Evolutionary conservation across 2,888 invertebrate genomes (phyloP), one percentile per base, ranked within the genome.

Genomic region (Agonopterix heracliana): DNA sequence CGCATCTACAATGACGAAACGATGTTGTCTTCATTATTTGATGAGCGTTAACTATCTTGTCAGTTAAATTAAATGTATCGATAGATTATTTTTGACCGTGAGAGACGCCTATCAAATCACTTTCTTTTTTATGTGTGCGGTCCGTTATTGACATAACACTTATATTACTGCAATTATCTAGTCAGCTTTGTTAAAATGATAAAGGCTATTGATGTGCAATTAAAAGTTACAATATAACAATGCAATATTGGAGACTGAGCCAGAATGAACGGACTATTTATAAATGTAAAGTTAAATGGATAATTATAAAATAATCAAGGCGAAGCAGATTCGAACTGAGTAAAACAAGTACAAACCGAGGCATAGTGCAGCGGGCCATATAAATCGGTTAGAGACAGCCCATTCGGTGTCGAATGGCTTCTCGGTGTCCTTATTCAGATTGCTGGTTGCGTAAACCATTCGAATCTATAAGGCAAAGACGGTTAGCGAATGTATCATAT

Each of bases 1-100:
- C 69, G 72, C 83, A 88, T 87, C 88, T 83, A 88, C 88, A 88
- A 86, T 87, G 88, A 88, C 87, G 88, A 88, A 88, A 88, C 88
- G 87, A 83, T 80, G 84, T 82, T 87, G 87, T 87, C 87, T 87
- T 88, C 84, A 87, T 87, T 86, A 86, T 85, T 83, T 86, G 87
- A 87, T 83, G 86, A 86, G 82, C 86, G 83, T 77, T 85, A 86
- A 84, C 83, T 86, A 83, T 83, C 84, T 83, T 87, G 88, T 87
- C 88, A 86, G 87, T 79, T 85, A 85, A 82, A 84, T 87, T 84
- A 87, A 86, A 88, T 85, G 85, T 85, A 86, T 86, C 86, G 87
- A 87, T 87, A 86, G 78, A 86, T 87, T 87, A 86, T 78, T 82
- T 79, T 71, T 64, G 79, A 69, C 80, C 85, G 86, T 85, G 85